Evolutionary conservation across 30 jellyfish, hydroid and myxozoan genomes (phyloP).

Genomic region (Aurelia aurita complex sp. Pacific): DNA sequence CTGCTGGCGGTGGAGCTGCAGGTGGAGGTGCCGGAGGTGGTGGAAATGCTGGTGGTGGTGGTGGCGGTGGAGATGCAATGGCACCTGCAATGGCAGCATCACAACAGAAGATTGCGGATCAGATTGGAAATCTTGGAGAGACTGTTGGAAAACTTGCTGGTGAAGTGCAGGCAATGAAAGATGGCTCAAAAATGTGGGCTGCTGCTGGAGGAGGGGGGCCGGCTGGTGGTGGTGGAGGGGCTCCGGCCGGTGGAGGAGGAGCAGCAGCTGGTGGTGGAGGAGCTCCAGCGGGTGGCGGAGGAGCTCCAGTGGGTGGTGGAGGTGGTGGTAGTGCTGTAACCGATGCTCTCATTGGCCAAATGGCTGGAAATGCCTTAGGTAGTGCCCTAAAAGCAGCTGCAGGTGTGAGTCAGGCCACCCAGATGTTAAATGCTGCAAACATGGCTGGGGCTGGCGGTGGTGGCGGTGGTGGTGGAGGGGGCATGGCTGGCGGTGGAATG

Average conservation of each 20-base stretch:
- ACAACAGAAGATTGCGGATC: conserved; percentile 51
- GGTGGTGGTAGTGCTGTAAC: conserved; percentile 34
- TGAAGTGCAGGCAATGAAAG: conserved; percentile 88
- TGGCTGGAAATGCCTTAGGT: conserved; percentile 68
- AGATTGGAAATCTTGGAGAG: conserved; percentile 64
- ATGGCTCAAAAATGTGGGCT: conserved; percentile 71
- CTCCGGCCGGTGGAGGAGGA: conserved; percentile 32
- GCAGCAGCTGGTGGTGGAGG: conserved; percentile 40
- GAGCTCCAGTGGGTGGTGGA: too few species aligned
- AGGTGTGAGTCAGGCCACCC: conserved; percentile 52
- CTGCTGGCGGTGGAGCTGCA: conserved; percentile 81
- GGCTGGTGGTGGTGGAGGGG: conserved; percentile 64
- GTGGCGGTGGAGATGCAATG: conserved; percentile 70
- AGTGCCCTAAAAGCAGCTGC: conserved; percentile 64
- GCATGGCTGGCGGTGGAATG: conserved; percentile 28
- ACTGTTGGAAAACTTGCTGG: conserved; percentile 87
- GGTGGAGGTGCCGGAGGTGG: conserved; percentile 81
- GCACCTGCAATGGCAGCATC: conserved; percentile 79
- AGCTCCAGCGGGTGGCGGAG: neutral
- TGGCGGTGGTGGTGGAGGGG: conserved; percentile 21
- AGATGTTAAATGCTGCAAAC: conserved; percentile 35
- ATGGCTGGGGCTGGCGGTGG: conserved; percentile 26
- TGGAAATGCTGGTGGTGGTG: conserved; percentile 76
- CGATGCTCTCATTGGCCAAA: conserved; percentile 43
- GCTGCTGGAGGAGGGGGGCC: conserved; percentile 71